phyloP scores from a whole-genome alignment of 2,888 invertebrate species.

The Drosophila anomalipes region DNA sequence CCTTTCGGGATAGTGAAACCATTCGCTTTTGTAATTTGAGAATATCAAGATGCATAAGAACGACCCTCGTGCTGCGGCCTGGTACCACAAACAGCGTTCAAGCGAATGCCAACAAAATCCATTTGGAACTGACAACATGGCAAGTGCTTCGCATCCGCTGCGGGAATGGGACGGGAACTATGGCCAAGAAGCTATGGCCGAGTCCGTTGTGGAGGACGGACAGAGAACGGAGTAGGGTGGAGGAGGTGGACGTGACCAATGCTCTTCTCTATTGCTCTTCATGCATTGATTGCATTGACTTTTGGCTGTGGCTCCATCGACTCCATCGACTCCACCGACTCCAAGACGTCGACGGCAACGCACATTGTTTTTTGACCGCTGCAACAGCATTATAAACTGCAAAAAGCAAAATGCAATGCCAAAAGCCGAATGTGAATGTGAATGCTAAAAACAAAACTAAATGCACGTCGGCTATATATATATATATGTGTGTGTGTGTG shows the following conservation, averaged over 20 bases:
- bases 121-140: constrained; percentile 51
- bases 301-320: constrained; percentile 46
- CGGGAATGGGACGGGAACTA: constrained; percentile 6
- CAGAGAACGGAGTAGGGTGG: not conserved
- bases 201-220: not conserved
- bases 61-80: constrained; percentile 25
- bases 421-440: constrained; percentile 46
- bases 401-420: constrained; percentile 48
- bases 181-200: constrained; percentile 20
- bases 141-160: constrained; percentile 47
- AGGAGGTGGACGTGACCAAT: constrained; percentile 46
- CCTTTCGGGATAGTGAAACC: constrained; percentile 1
- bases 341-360: constrained; percentile 17
- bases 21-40: not conserved
- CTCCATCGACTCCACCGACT: constrained; percentile 14
- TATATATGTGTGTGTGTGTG: constrained; percentile 2
- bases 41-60: constrained; percentile 3
- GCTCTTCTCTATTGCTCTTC: constrained; percentile 38
- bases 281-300: constrained; percentile 63
- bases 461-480: constrained; percentile 38
- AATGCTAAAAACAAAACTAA: constrained; percentile 65
- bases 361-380: constrained; percentile 55
- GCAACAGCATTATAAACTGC: constrained; percentile 34
- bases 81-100: constrained; percentile 32
- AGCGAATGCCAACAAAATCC: constrained; percentile 42